Evolutionary conservation across 1,140 invertebrate species (phyloP).

Genomic region (Trypoxylus dichotomus): DNA sequence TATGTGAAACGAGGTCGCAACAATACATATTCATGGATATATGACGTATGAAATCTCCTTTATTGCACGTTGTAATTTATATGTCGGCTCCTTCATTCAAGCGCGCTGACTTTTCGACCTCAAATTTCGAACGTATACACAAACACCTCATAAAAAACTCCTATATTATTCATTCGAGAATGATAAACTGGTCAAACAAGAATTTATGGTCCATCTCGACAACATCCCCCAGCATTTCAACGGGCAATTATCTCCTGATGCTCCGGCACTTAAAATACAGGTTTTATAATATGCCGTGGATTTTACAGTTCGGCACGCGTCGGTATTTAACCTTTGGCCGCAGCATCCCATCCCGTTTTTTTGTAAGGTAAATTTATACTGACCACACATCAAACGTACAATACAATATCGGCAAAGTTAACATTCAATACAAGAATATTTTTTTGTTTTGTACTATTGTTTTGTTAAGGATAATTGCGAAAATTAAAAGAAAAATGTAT

Average conservation of each 20-base stretch:
- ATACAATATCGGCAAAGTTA: no score
- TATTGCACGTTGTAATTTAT: background rate
- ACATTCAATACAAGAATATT: no score
- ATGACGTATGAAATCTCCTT: no score
- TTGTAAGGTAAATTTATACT: slow-evolving; percentile 8
- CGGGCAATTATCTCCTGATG: background rate
- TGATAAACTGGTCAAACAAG: background rate
- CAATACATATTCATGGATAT: no score
- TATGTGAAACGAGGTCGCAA: no score
- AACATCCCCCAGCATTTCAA: background rate
- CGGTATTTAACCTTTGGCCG: slow-evolving; percentile 34
- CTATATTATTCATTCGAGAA: background rate
- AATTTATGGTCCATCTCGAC: slow-evolving; percentile 20
- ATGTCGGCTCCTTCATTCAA: background rate
- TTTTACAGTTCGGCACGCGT: slow-evolving; percentile 18
- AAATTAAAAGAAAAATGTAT: no score
- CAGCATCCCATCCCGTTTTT: slow-evolving; percentile 28
- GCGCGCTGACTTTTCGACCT: background rate
- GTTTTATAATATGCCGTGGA: background rate
- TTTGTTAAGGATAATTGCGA: no score
- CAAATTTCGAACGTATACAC: background rate
- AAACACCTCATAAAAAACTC: background rate
- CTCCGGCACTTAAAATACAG: background rate
- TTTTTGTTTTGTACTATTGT: no score
- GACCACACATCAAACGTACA: no score